Conservation (phyloP, 2,797 vertebrate genomes). For the Halcyon smyrnensis region DNA sequence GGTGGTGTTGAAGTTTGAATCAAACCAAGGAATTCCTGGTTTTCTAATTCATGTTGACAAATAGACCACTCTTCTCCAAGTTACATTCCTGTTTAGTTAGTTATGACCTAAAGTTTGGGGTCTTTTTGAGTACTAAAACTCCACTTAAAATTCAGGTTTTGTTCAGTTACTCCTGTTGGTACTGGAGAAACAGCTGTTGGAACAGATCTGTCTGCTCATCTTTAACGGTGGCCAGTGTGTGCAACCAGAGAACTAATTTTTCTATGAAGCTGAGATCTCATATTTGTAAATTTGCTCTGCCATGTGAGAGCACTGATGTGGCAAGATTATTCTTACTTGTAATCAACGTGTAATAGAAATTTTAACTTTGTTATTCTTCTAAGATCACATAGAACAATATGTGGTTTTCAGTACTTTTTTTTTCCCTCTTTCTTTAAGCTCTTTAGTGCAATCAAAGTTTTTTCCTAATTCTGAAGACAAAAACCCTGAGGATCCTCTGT, state of each 20-base stretch:
- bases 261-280: background rate
- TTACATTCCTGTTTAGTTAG: background rate
- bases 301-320: background rate
- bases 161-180: background rate
- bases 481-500: slow-evolving; percentile 96
- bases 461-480: slow-evolving; percentile 94
- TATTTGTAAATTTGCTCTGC: background rate
- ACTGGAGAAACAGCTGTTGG: background rate
- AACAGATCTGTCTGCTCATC: background rate
- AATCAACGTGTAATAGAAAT: background rate
- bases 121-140: background rate
- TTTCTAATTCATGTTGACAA: background rate
- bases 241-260: background rate
- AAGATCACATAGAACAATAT: background rate
- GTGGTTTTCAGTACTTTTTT: slow-evolving; percentile 16
- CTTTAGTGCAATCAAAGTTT: slow-evolving; percentile 94
- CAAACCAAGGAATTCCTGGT: background rate
- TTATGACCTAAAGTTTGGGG: background rate
- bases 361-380: background rate
- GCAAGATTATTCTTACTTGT: background rate
- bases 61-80: background rate
- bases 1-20: background rate
- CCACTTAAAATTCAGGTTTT: background rate
- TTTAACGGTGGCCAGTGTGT: background rate
- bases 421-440: slow-evolving; percentile 77